Conservation (phyloP, 2,888 invertebrate genomes). For the Lasioglossum leucozonium region DNA sequence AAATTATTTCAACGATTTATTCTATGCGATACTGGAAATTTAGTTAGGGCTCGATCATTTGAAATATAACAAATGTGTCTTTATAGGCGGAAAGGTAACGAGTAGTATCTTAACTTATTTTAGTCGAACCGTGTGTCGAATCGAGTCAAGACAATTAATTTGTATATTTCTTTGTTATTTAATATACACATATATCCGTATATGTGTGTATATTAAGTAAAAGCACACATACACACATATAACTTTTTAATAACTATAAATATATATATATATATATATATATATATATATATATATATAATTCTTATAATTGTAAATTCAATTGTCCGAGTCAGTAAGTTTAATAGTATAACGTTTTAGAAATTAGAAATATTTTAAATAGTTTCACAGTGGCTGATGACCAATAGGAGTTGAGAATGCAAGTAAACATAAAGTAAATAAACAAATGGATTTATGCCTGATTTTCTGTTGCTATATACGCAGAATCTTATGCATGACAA, state of each 20-base stretch:
- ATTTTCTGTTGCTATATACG: constrained; percentile 34
- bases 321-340: constrained; percentile 49
- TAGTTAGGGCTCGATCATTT: constrained; percentile 26
- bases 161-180: constrained; percentile 26
- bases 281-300: constrained; percentile 33
- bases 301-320: constrained; percentile 48
- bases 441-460: constrained; percentile 33
- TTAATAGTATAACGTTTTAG: constrained; percentile 43
- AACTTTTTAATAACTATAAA: constrained; percentile 33
- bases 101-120: constrained; percentile 40
- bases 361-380: constrained; percentile 41
- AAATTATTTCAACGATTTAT: constrained; percentile 23
- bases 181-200: neutral
- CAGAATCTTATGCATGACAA: constrained; percentile 27
- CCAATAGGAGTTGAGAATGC: constrained; percentile 11
- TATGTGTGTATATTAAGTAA: neutral
- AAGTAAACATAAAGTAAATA: constrained; percentile 25
- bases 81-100: neutral
- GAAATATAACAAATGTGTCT: constrained; percentile 21
- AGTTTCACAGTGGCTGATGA: constrained; percentile 26
- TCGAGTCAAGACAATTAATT: constrained; percentile 14
- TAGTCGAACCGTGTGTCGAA: constrained; percentile 10
- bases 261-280: too few relatives aligned
- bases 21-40: constrained; percentile 9
- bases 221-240: neutral